phyloP scores from a whole-genome alignment of 2,888 invertebrate genomes.

The Agrilus biguttatus region DNA sequence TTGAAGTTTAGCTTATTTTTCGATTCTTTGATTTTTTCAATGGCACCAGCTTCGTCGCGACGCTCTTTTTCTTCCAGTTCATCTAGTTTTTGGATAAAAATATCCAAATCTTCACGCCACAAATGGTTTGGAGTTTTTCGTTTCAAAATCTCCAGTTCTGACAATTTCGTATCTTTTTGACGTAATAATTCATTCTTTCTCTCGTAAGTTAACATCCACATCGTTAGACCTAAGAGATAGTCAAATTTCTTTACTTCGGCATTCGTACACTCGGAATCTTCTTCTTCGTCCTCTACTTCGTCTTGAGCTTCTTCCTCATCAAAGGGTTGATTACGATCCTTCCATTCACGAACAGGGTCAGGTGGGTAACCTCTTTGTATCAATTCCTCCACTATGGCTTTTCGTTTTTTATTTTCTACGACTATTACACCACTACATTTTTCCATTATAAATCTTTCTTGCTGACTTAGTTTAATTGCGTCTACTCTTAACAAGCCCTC shows the following conservation, averaged over 20 bases:
- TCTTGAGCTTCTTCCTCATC: constrained; percentile 53
- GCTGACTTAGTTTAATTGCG: constrained; percentile 73
- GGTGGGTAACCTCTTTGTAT: constrained; percentile 50
- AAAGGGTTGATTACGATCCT: constrained; percentile 51
- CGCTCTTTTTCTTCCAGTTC: constrained; percentile 65
- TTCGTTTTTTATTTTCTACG: constrained; percentile 89
- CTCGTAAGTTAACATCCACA: constrained; percentile 92
- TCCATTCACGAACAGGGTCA: constrained; percentile 59
- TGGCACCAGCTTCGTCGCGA: constrained; percentile 43
- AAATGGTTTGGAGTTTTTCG: constrained; percentile 61
- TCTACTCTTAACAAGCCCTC: constrained; percentile 86
- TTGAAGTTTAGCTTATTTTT: constrained; percentile 48
- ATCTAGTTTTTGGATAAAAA: constrained; percentile 49
- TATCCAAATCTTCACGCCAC: constrained; percentile 82
- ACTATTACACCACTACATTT: constrained; percentile 81
- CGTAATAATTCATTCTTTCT: constrained; percentile 79
- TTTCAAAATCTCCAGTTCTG: constrained; percentile 47
- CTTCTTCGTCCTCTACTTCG: constrained; percentile 21
- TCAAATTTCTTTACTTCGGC: constrained; percentile 70
- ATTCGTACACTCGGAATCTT: constrained; percentile 1
- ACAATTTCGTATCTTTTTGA: constrained; percentile 65
- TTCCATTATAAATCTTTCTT: constrained; percentile 89
- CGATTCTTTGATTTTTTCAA: constrained; percentile 16
- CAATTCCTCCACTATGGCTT: constrained; percentile 75
- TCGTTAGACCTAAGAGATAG: constrained; percentile 88